Evolutionary conservation across 2,113 vertebrate genomes (phyloP), one percentile per base, ranked within the genome.

Genomic region (Alaudala cheleensis): DNA sequence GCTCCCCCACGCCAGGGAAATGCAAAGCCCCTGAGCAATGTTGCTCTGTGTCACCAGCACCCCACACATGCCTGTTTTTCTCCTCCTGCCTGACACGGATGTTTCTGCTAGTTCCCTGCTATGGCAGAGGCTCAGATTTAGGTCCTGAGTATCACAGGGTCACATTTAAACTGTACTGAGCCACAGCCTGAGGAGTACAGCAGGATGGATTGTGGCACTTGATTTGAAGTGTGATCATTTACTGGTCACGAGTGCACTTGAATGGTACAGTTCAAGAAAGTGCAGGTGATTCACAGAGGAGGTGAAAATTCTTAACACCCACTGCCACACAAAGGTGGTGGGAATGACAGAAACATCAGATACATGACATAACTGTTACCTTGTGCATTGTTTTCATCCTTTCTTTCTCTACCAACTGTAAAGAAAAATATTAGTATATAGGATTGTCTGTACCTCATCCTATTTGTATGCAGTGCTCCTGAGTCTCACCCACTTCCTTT

Each of bases 11-110:
- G 6, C 45, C 5, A 0, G 42, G 56, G 39, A 97, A 98, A 98
- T 96, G 96, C 11, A 54, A 96, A 97, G 92, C 84, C 85, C 85
- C 80, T 34, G n/a, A 97, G 93, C 44, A 95, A 97, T 87, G 94
- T 6, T 13, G 23, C 6, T 28, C 12, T 4, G 56, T 15, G 69
- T 62, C 9, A 34, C 29, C 26, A 22, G 33, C 39, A n/a, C 31
- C 31, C 65, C 50, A 19, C 73, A 64, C 0, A 1, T 12, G 50
- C 10, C 12, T 72, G 49, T 53, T 83, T 40, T 51, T 81, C 61
- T 54, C 34, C 80, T 83, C 61, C 53, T 5, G 12, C 8, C 31
- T 9, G 4, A 64, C 28, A 25, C 8, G 15, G 15, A 40, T 45
- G 28, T 44, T 76, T 90, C 56, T 77, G 21, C 74, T 31, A 56